Base-by-base conservation (phyloP, 1,140 invertebrate genomes). In the Popillia japonica region DNA sequence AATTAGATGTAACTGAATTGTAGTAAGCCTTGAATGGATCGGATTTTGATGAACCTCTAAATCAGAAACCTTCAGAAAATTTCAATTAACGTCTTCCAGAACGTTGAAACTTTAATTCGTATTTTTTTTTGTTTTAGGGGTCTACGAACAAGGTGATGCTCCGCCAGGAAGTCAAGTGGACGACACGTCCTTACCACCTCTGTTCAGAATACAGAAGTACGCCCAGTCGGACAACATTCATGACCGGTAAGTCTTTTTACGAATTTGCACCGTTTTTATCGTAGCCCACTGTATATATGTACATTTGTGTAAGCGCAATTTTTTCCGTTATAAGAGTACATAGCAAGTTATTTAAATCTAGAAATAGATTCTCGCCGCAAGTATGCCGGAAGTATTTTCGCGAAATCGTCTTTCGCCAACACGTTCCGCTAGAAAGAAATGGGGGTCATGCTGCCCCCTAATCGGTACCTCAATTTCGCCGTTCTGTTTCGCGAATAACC, bases 91-190 rank as follows among this genome's bases (percentile, higher is more conserved):
- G n/a, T n/a, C n/a, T n/a, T n/a, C n/a, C n/a, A n/a, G n/a, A n/a
- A n/a, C n/a, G n/a, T n/a, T n/a, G 8, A 34, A 8, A 73, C 11
- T 40, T 34, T 10, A 73, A 73, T 40, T 14, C 20, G 1, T n/a
- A 44, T 59, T 27, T 40, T n/a, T 68, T 61, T 75, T 59, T n/a
- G 17, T 80, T 81, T 22, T 79, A 85, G 84, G 83, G 68, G 81
- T 84, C 0, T 83, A 78, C 79, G 84, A 84, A 41, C 83, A 84
- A 79, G 83, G 82, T 42, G 85, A 85, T 77, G 48, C 80, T 17
- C 72, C 77, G 9, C 22, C 41, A 7, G 77, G 78, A 42, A 79
- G 72, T n/a, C 76, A 79, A 17, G 79, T 61, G 42, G 83, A 83
- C 68, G 82, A 84, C 40, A 44, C 79, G 0, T 75, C 80, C 3